Conservation (phyloP, 2,888 invertebrate genomes). For the Drosophila borealis region DNA sequence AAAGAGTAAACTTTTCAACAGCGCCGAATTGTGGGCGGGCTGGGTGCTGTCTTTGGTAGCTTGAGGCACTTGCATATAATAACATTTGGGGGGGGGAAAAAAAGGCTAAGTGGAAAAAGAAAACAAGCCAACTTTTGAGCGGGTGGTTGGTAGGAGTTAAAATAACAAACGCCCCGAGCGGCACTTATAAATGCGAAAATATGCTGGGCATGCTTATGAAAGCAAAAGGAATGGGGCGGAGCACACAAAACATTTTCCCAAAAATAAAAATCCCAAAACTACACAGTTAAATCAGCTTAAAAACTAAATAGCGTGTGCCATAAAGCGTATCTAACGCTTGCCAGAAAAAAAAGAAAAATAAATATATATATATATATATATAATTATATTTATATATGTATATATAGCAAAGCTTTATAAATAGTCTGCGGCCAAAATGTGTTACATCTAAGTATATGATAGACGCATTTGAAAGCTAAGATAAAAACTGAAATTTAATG, state of each 20-base stretch:
- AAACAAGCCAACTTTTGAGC: slow-evolving; percentile 8
- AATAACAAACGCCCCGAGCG: slow-evolving; percentile 34
- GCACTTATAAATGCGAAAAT: slow-evolving; percentile 12
- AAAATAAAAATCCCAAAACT: not conserved
- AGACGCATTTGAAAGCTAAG: slow-evolving; percentile 1
- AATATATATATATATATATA: not conserved
- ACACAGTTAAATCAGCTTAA: slow-evolving; percentile 1
- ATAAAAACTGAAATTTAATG: slow-evolving; percentile 10
- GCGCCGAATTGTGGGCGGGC: not conserved
- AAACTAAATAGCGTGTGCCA: no score
- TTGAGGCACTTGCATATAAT: slow-evolving; percentile 44
- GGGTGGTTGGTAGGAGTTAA: slow-evolving; percentile 3
- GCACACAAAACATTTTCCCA: not conserved
- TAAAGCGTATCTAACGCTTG: not conserved
- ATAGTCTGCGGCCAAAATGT: not conserved
- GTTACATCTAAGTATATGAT: not conserved
- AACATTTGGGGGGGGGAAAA: slow-evolving; percentile 32
- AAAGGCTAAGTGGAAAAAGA: slow-evolving; percentile 36
- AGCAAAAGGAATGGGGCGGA: not conserved
- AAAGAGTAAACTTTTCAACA: not conserved
- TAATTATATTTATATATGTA: not conserved
- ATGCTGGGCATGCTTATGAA: slow-evolving; percentile 1
- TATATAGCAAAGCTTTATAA: no score
- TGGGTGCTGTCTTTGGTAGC: not conserved
- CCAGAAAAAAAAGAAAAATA: not conserved